Base-by-base conservation (phyloP, 1,140 invertebrate species). In the Cydia fagiglandana region DNA sequence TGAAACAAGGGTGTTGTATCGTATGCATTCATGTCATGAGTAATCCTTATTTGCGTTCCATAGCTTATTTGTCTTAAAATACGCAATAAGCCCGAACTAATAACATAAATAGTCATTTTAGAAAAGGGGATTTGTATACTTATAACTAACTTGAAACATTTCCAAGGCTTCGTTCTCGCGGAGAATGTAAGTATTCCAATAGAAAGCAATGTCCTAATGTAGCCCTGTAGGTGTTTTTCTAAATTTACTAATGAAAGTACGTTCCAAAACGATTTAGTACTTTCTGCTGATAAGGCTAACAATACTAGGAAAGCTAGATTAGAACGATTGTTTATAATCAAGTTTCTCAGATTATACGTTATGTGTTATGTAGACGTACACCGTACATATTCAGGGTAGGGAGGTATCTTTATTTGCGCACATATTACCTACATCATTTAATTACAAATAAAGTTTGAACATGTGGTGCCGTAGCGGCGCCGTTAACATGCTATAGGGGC, bases 1-100 rank as follows among this genome's bases (percentile, higher is more conserved):
- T 82, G 79, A 73, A 85, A 86, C 80, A 87, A 86, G 87, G 88
- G 88, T 87, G 82, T 66, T 50, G 53, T 38, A 70, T 74, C 50
- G 50, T 41, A 70, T 70, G 66, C 38, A 38, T 45, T 34, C 34
- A 45, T 41, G 15, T 38, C 45, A 28, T 24, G 20, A n/a, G 47
- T 75, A 47, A 68, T 75, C 41, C 12, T 68, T 45, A 75, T 61
- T 61, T 61, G 20, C 56, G 24, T 56, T 61, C 56, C 10, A 61
- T 61, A 0, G 56, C 17, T 24, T 64, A 75, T 64, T 50, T 45
- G 74, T 34, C 7, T 61, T 61, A 12, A 61, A 61, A 61, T 61
- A 10, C 5, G 15, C 17, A 61, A 10, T 61, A 61, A 9, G 17
- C 20, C 56, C 15, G 0, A 24, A 24, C 17, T 12, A 61, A 24